phyloP scores from a whole-genome alignment of 2,888 invertebrate species.

The Imbricaverruca yamaguchii region DNA sequence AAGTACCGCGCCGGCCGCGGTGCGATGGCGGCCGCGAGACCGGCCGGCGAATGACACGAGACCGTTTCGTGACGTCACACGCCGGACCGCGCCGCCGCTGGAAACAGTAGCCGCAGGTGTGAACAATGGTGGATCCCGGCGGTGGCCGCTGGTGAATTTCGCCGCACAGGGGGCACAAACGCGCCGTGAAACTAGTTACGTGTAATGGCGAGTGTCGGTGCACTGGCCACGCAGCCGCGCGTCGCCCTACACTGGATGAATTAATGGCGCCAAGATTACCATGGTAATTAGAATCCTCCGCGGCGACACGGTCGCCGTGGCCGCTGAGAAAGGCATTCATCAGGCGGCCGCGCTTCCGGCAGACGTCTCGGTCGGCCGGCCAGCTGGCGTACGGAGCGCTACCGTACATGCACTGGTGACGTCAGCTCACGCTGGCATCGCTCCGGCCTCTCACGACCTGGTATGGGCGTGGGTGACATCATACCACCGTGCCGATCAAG shows the following conservation, averaged over 20 bases:
- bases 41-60: too few species aligned
- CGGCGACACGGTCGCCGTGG: not conserved
- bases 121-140: not conserved
- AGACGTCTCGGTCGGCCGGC: not conserved
- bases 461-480: too few species aligned
- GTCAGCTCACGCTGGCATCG: too few species aligned
- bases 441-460: too few species aligned
- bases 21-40: too few species aligned
- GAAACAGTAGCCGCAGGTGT: not conserved
- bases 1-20: too few species aligned
- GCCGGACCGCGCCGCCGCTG: not conserved
- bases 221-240: too few species aligned
- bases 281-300: constrained; percentile 4
- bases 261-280: constrained; percentile 5
- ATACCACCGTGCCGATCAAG: too few species aligned
- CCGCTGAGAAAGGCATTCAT: not conserved
- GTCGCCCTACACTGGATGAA: not conserved
- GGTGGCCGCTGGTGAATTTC: not conserved
- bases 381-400: too few species aligned
- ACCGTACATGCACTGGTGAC: too few species aligned
- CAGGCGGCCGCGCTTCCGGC: not conserved
- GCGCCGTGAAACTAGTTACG: not conserved
- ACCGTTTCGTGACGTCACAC: not conserved
- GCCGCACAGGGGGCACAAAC: not conserved
- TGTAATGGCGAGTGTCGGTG: too few species aligned